Percentiles rank a stretch among this genome's conserved stretches.
Evolutionary conservation across 1,140 invertebrate genomes (phyloP).

Genomic region (Andrena cerasifolii): DNA sequence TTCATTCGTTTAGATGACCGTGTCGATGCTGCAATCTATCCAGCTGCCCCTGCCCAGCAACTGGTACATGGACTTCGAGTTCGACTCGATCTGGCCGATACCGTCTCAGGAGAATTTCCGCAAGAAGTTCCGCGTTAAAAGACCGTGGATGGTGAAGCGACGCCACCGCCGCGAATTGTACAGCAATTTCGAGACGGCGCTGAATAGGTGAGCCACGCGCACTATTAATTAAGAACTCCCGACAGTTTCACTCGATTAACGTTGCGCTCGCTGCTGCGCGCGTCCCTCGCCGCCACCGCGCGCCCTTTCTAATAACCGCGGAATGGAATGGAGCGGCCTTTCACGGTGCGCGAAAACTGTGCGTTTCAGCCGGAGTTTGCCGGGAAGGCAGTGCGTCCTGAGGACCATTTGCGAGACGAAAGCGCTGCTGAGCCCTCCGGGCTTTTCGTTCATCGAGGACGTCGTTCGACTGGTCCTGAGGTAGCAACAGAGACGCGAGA

Average conservation of each 20-base stretch:
- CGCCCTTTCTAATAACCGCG: too few relatives aligned
- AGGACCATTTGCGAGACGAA: constrained; percentile 87
- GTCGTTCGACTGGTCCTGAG: constrained; percentile 85
- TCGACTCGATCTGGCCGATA: constrained; percentile 79
- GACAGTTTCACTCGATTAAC: neutral
- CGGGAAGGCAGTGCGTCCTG: constrained; percentile 86
- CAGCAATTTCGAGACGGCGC: constrained; percentile 74
- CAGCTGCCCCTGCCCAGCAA: constrained; percentile 69
- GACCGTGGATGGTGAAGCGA: constrained; percentile 58
- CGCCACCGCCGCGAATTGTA: constrained; percentile 78
- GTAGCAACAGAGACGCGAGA: constrained; percentile 77
- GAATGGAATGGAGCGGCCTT: too few relatives aligned
- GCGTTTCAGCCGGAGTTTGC: constrained; percentile 84
- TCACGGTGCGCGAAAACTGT: neutral
- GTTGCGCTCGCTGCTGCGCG: too few relatives aligned
- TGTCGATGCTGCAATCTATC: constrained; percentile 74
- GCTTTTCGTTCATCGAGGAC: constrained; percentile 86
- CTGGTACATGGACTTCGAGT: constrained; percentile 77
- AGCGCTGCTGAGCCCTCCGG: constrained; percentile 83
- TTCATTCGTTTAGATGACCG: constrained; percentile 67
- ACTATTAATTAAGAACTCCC: neutral
- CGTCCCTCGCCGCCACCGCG: too few relatives aligned
- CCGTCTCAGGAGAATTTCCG: constrained; percentile 49
- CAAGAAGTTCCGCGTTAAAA: constrained; percentile 30
- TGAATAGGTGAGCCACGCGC: constrained; percentile 72